These are phyloP conservation scores for Brotula barbata DNA, from an alignment of 2,797 vertebrate genomes.

Conservation along the genomic window DNA sequence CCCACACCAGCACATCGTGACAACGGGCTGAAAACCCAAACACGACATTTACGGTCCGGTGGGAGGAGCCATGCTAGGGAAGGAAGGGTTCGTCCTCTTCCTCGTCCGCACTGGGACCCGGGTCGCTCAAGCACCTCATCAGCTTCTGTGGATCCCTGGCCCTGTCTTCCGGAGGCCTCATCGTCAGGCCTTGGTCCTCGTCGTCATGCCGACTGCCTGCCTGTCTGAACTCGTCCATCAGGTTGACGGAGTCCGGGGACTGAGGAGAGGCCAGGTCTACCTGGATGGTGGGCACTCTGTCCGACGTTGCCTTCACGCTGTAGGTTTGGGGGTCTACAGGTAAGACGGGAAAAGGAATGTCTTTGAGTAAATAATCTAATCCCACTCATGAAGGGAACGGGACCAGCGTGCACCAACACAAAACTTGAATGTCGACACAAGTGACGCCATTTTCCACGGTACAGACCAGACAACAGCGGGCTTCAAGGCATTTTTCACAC, in stretches of 20 bases:
- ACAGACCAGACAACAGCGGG: conserved; percentile 21
- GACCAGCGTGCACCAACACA: conserved; percentile 34
- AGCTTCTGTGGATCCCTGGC: conserved; percentile 85
- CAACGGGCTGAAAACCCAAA: not conserved
- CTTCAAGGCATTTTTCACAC: conserved; percentile 6
- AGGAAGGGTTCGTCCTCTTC: conserved; percentile 91
- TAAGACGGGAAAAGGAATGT: not conserved
- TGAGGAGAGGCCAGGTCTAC: conserved; percentile 93
- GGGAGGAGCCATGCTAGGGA: conserved; percentile 47
- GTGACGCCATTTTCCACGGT: not conserved
- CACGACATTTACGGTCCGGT: conserved; percentile 4
- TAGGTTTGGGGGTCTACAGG: conserved; percentile 87
- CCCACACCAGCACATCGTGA: conserved; percentile 6
- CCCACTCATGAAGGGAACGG: no score
- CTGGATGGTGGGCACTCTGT: conserved; percentile 87
- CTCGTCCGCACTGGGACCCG: conserved; percentile 87
- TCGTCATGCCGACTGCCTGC: conserved; percentile 41
- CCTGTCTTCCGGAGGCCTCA: conserved; percentile 78
- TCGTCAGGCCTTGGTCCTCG: conserved; percentile 82
- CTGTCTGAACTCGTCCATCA: conserved; percentile 80
- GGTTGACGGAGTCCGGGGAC: conserved; percentile 86
- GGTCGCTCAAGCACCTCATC: conserved; percentile 92
- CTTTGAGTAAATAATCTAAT: no score
- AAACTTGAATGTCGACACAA: not conserved
- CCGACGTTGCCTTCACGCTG: conserved; percentile 73